Percentiles rank a stretch among this genome's conserved stretches.
Evolutionary conservation across 2,113 vertebrate genomes (phyloP).

Genomic region (Calyptomena viridis): DNA sequence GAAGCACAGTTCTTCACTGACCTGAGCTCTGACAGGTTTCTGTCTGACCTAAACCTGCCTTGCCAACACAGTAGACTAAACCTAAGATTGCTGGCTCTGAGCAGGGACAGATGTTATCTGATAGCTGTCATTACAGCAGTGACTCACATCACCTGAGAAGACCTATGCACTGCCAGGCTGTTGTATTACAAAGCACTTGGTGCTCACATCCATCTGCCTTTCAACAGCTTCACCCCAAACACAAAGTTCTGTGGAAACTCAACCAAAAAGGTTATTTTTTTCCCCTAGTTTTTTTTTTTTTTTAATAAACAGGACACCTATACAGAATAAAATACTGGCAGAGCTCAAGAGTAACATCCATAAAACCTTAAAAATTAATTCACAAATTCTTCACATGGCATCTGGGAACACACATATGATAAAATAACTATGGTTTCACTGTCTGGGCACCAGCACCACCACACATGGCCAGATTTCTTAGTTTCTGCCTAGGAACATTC

Average conservation of each 20-base stretch:
- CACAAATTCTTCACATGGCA: background rate
- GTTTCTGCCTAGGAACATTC: background rate
- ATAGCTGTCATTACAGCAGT: slow-evolving; percentile 9
- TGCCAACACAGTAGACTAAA: background rate
- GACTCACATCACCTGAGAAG: slow-evolving; percentile 19
- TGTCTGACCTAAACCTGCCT: background rate
- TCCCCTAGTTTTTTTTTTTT: background rate
- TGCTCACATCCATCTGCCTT: background rate
- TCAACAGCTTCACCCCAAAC: background rate
- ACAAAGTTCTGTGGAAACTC: background rate
- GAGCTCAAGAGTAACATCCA: background rate
- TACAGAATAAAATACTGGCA: background rate
- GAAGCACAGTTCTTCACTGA: background rate
- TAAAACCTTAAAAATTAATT: background rate
- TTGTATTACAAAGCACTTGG: background rate
- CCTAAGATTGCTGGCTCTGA: background rate
- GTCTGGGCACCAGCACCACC: background rate
- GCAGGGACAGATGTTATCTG: slow-evolving; percentile 39
- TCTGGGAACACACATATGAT: background rate
- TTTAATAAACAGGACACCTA: background rate
- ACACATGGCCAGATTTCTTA: background rate
- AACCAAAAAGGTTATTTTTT: background rate
- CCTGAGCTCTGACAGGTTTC: background rate
- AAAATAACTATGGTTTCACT: background rate
- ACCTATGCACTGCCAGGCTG: background rate